Evolutionary conservation across 1,140 invertebrate species (phyloP).

Genomic region (Chironomus striatipennis): DNA sequence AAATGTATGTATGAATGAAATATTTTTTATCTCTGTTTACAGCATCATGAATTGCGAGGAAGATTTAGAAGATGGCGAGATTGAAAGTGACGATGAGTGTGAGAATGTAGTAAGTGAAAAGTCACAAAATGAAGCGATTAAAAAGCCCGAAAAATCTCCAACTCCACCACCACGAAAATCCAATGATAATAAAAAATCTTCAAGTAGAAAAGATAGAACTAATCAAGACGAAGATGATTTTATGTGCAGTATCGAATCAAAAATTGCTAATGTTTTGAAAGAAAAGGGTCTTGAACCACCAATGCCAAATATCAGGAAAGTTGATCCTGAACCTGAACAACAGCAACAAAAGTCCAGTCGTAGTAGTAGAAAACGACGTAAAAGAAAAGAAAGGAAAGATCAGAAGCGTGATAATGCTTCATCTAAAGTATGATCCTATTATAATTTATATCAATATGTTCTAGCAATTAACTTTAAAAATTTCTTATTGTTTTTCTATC

Average conservation of each 20-base stretch:
- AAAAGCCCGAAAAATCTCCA: slow-evolving; percentile 24
- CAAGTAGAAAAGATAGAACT: slow-evolving; percentile 24
- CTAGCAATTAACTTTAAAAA: neutral
- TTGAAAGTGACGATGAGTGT: slow-evolving; percentile 49
- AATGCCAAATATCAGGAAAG: slow-evolving; percentile 36
- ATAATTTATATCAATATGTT: no score
- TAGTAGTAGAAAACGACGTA: slow-evolving; percentile 41
- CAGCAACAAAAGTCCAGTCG: slow-evolving; percentile 42
- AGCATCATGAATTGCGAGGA: slow-evolving; percentile 31
- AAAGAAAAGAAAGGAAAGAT: slow-evolving; percentile 45
- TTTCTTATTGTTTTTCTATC: neutral
- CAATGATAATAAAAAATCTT: slow-evolving; percentile 26
- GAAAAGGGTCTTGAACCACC: slow-evolving; percentile 44
- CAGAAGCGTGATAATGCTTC: slow-evolving; percentile 40
- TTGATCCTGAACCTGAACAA: slow-evolving; percentile 34
- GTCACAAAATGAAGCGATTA: neutral
- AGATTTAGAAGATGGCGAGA: slow-evolving; percentile 52
- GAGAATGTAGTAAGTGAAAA: slow-evolving; percentile 31
- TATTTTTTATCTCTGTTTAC: neutral
- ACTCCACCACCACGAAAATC: slow-evolving; percentile 30
- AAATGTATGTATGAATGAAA: slow-evolving; percentile 13
- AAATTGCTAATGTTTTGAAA: slow-evolving; percentile 57
- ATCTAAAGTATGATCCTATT: slow-evolving; percentile 37
- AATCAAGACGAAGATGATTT: slow-evolving; percentile 53
- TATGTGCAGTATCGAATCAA: slow-evolving; percentile 65